These are phyloP conservation scores for Crocuta crocuta DNA, from an alignment of 2,113 vertebrate species.

Conservation along the genomic window DNA sequence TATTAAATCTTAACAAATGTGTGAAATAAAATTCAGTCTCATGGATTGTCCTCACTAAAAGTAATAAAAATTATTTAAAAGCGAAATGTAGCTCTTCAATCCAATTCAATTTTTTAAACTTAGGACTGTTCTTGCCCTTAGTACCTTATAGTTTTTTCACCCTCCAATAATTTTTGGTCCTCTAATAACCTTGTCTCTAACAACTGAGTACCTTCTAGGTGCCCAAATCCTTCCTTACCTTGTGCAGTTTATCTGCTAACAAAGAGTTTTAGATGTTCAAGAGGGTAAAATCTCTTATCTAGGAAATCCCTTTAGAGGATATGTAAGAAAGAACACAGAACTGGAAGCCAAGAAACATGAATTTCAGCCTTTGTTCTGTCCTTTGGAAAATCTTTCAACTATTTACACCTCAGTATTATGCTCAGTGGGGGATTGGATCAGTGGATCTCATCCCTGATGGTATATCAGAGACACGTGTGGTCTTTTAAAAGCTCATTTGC, in stretches of 20 bases:
- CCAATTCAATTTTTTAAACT: not conserved
- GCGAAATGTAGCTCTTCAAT: not conserved
- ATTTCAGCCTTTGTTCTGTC: conserved; percentile 22
- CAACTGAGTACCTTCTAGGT: not conserved
- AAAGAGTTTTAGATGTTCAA: conserved; percentile 34
- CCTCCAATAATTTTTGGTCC: not conserved
- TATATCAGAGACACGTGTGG: not conserved
- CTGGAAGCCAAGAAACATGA: not conserved
- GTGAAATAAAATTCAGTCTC: conserved; percentile 38
- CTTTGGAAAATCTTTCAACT: conserved; percentile 30
- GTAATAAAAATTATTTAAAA: not conserved
- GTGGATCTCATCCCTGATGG: not conserved
- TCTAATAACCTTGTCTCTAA: not conserved
- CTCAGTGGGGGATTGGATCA: not conserved
- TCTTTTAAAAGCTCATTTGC: not conserved
- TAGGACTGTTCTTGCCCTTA: not conserved
- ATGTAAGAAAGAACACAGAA: not conserved
- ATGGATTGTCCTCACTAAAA: not conserved
- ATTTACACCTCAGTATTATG: not conserved
- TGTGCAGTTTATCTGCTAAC: not conserved
- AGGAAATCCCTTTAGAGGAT: conserved; percentile 18
- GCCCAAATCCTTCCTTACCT: not conserved
- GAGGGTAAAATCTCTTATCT: not conserved
- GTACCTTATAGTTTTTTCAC: not conserved
- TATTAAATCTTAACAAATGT: conserved; percentile 25